phyloP scores from a whole-genome alignment of 2,888 invertebrate species.

The Stomorhina lunata region DNA sequence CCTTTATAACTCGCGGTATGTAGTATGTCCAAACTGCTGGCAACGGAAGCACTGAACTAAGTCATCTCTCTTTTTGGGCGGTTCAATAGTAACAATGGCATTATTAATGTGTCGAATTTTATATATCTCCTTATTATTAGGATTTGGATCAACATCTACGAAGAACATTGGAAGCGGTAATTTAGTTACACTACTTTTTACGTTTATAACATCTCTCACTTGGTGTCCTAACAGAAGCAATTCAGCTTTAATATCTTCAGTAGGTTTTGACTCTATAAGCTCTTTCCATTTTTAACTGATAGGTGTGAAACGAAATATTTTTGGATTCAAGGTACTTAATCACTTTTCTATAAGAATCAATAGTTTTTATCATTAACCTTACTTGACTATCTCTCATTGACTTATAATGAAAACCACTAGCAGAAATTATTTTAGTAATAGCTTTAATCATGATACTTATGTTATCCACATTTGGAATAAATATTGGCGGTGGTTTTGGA shows the following conservation, averaged over 20 bases:
- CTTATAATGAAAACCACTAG: not conserved
- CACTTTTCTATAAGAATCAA: not conserved
- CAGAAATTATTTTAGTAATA: not conserved
- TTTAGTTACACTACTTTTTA: not conserved
- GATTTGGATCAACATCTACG: too few relatives aligned
- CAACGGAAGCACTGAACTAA: not conserved
- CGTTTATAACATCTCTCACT: slow-evolving; percentile 2
- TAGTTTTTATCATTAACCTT: not conserved
- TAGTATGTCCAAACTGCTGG: slow-evolving; percentile 9
- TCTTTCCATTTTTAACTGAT: slow-evolving; percentile 9
- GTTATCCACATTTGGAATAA: not conserved
- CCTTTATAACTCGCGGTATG: not conserved
- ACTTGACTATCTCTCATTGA: slow-evolving; percentile 2
- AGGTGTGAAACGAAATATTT: not conserved
- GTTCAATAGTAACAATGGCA: not conserved
- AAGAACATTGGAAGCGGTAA: not conserved
- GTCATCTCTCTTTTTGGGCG: not conserved
- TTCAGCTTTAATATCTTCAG: slow-evolving; percentile 22
- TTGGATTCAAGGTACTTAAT: not conserved
- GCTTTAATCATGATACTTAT: slow-evolving; percentile 12
- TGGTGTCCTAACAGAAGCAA: not conserved
- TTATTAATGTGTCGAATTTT: not conserved
- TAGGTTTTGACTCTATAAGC: not conserved
- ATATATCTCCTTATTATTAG: too few relatives aligned
- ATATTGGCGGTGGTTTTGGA: not conserved